A percentile compares a stretch with the other conserved stretches of the same genome.
Evolutionary conservation across 2,113 vertebrate genomes (phyloP).

Genomic region (Ctenomys sociabilis): DNA sequence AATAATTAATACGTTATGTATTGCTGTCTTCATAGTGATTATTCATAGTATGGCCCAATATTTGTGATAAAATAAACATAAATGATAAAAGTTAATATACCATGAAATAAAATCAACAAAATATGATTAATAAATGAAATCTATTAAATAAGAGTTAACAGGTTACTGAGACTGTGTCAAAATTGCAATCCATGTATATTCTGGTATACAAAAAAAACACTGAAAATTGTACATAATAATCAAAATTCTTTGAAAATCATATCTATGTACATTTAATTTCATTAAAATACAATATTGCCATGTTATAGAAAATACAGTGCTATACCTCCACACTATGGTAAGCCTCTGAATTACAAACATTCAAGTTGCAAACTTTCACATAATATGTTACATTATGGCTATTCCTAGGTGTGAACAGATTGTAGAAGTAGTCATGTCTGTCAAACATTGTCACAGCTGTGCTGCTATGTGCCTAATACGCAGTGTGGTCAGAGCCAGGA

Average conservation of each 20-base stretch:
- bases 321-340: neutral
- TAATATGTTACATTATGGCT: neutral
- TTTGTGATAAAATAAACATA: neutral
- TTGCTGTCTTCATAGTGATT: too few species aligned
- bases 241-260: neutral
- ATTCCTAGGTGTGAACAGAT: neutral
- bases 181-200: neutral
- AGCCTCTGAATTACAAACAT: neutral
- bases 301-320: neutral
- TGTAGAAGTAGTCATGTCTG: neutral
- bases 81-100: neutral
- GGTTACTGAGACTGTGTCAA: neutral
- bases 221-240: neutral
- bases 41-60: too few species aligned
- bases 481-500: neutral
- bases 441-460: neutral
- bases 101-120: constrained; percentile 16
- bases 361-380: neutral
- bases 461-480: neutral
- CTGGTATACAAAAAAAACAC: neutral
- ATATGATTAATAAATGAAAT: neutral
- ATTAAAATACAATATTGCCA: neutral
- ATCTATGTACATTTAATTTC: neutral
- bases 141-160: neutral
- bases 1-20: too few species aligned